Evolutionary conservation across 2,888 invertebrate species (phyloP).

Genomic region (Apotomis turbidana): DNA sequence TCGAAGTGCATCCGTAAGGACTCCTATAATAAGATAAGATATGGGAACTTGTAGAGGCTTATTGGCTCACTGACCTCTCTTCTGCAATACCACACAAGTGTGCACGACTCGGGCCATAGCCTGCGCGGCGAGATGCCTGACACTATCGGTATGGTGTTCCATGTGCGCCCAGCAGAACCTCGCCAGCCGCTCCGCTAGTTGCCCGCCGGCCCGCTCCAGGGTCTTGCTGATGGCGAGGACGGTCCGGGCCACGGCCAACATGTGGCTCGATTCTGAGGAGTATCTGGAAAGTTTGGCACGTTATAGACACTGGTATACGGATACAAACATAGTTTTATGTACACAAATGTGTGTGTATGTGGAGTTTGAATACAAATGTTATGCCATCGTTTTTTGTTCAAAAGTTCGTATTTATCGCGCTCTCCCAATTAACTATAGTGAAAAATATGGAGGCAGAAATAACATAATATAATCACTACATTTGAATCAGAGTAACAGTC

Average conservation of each 20-base stretch:
- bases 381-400: too few relatives aligned
- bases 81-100: slow-evolving; percentile 57
- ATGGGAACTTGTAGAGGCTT: too few relatives aligned
- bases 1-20: too few relatives aligned
- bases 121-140: slow-evolving; percentile 84
- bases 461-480: too few relatives aligned
- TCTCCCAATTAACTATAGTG: too few relatives aligned
- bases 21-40: too few relatives aligned
- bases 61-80: slow-evolving; percentile 56
- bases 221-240: slow-evolving; percentile 61
- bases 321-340: too few relatives aligned
- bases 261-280: slow-evolving; percentile 61
- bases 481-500: too few relatives aligned
- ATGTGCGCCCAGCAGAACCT: slow-evolving; percentile 83
- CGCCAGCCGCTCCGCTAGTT: slow-evolving; percentile 53
- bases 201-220: slow-evolving; percentile 42
- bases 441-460: too few relatives aligned
- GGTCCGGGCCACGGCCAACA: slow-evolving; percentile 60
- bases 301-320: too few relatives aligned
- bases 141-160: slow-evolving; percentile 87
- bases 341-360: background rate
- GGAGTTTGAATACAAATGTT: background rate
- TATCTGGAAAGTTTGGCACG: slow-evolving; percentile 51
- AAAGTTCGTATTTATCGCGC: too few relatives aligned
- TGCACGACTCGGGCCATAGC: slow-evolving; percentile 62